phyloP scores from a whole-genome alignment of 2,888 invertebrate species.

The Eupeodes latifasciatus region DNA sequence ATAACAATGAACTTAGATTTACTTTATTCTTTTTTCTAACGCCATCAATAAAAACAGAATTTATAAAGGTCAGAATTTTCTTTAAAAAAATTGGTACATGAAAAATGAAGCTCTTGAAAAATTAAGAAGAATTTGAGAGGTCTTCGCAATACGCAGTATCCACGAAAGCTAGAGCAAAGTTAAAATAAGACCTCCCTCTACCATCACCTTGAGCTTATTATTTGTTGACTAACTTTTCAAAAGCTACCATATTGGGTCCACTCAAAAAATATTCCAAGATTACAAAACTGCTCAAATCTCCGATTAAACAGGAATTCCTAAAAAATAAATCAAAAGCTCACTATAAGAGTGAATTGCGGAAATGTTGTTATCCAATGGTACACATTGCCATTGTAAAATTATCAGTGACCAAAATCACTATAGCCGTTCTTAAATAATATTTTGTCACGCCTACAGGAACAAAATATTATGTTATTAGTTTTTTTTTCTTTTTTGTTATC shows the following conservation, averaged over 20 bases:
- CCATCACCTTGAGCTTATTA: too few relatives aligned
- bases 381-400: not conserved
- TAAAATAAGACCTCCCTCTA: too few relatives aligned
- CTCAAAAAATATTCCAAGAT: not conserved
- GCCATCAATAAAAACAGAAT: too few relatives aligned
- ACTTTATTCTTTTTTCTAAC: too few relatives aligned
- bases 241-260: not conserved
- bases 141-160: too few relatives aligned
- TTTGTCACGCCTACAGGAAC: slow-evolving; percentile 25
- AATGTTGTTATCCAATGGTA: not conserved
- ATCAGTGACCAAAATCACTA: slow-evolving; percentile 23
- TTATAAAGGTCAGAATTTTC: too few relatives aligned
- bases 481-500: not conserved
- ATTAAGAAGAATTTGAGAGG: too few relatives aligned
- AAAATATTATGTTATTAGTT: not conserved
- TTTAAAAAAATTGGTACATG: too few relatives aligned
- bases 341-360: slow-evolving; percentile 10
- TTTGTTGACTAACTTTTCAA: not conserved
- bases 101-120: too few relatives aligned
- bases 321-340: not conserved
- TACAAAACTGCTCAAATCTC: not conserved
- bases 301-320: not conserved
- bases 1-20: too few relatives aligned
- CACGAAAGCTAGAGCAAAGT: too few relatives aligned
- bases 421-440: slow-evolving; percentile 3